phyloP scores from a whole-genome alignment of 64 coral and sea anemone species.

The Cladopsammia gracilis region DNA sequence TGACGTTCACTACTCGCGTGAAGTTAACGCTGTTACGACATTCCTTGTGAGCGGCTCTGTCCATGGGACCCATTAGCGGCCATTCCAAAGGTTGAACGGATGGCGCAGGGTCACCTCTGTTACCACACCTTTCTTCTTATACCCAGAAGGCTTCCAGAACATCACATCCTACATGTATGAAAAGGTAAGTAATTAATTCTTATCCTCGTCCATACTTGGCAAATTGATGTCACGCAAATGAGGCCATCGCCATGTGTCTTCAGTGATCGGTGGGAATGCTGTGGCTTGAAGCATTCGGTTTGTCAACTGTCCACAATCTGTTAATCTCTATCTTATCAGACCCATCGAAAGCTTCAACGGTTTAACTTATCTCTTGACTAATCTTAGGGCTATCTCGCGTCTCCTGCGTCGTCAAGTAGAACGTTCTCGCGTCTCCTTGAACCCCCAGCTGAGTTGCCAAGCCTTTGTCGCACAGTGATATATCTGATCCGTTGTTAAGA shows the following conservation, averaged over 20 bases:
- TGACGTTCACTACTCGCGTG: not conserved
- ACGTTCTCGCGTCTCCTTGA: not conserved
- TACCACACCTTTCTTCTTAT: conserved; percentile 63
- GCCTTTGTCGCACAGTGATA: conserved; percentile 35
- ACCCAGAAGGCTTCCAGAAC: conserved; percentile 79
- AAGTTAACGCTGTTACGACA: not conserved
- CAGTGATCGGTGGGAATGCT: conserved; percentile 2
- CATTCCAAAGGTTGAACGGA: conserved; percentile 39
- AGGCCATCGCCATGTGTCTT: conserved; percentile 40
- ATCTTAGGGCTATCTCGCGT: conserved; percentile 35
- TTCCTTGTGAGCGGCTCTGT: not conserved
- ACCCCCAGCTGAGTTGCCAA: conserved; percentile 22
- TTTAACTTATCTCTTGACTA: too few relatives aligned
- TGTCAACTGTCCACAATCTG: too few relatives aligned
- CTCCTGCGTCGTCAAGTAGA: conserved; percentile 60
- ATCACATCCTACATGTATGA: conserved; percentile 73
- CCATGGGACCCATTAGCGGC: conserved; percentile 40
- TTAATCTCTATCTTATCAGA: too few relatives aligned
- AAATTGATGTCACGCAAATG: conserved; percentile 68
- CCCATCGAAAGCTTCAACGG: too few relatives aligned
- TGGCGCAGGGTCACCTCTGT: conserved; percentile 63
- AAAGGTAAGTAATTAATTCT: conserved; percentile 29
- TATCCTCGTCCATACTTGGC: conserved; percentile 14
- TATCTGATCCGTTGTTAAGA: conserved; percentile 43
- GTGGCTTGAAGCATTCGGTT: conserved; percentile 41